Base-by-base conservation (phyloP, 1,140 invertebrate genomes). In the Nymphalis io region DNA sequence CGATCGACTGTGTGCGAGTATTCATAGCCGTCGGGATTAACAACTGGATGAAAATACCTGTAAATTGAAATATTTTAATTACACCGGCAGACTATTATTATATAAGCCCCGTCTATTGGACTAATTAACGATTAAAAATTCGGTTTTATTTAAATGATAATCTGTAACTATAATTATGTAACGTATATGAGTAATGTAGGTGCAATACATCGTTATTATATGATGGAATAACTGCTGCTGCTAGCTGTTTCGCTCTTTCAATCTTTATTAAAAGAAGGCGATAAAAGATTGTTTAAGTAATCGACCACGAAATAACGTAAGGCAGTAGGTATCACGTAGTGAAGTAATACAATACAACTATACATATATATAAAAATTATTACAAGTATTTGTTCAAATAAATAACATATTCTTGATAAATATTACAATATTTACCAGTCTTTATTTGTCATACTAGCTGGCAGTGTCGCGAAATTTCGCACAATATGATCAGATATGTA, bases 1-100 rank as follows among this genome's bases (percentile, higher is more conserved):
- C 95, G 92, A 46, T 95, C 92, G 5, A 81, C 80, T 0, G 90
- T 90, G 57, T 94, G 93, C 1, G 94, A 93, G 75, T 93, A 96
- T 72, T 94, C 93, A 76, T 96, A 96, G 11, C 96, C 95, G 80
- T 96, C 95, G 0, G 95, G 95, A 84, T 96, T 96, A 16, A 94
- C 75, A 20, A 95, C 83, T 0, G 96, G 96, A 38, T 96, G 75
- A 63, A 97, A 94, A 79, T 95, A 93, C 94, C 94, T 89, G 33
- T 40, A 21, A 68, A 68, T 69, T 69, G 66, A 69, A 46, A 69
- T 62, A 69, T 61, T 44, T 44, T 62, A 63, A 62, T 62, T 63
- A 63, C 21, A 63, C 53, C 33, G 39, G 23, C 64, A 23, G 60
- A 55, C 21, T 51, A 61, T 68, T 57, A 68, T 55, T 61, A 61